Percentiles rank a stretch among this genome's conserved stretches.
Conservation (phyloP, 2,888 invertebrate genomes). For the Allophyes oxyacanthae region DNA sequence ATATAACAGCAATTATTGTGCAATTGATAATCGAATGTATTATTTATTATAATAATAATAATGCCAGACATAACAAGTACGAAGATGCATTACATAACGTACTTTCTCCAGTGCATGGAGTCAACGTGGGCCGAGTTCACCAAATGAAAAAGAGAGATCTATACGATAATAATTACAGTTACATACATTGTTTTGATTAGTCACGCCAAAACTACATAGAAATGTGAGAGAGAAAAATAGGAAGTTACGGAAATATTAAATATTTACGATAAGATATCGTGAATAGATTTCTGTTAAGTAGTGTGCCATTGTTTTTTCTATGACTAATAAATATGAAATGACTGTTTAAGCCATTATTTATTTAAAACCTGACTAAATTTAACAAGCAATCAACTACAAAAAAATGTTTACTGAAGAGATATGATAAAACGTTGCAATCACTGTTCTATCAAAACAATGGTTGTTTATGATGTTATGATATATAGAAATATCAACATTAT, state of each 20-base stretch:
- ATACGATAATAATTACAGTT: conserved; percentile 25
- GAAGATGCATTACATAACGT: conserved; percentile 33
- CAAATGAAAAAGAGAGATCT: conserved; percentile 23
- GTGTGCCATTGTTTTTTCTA: conserved; percentile 1
- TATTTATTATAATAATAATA: conserved; percentile 16
- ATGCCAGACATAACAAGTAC: conserved; percentile 2
- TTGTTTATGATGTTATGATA: not conserved
- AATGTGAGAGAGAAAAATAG: no score
- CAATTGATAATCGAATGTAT: not conserved
- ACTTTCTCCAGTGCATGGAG: conserved; percentile 38
- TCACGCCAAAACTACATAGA: not conserved
- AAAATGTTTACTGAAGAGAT: conserved; percentile 11
- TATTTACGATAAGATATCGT: not conserved
- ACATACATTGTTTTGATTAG: conserved; percentile 19
- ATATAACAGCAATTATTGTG: not conserved
- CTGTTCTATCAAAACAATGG: conserved; percentile 42
- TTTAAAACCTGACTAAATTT: conserved; percentile 1
- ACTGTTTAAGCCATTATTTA: not conserved
- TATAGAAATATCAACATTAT: no score
- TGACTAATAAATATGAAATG: not conserved
- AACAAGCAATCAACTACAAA: conserved; percentile 14
- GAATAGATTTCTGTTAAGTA: not conserved
- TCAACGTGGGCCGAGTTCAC: conserved; percentile 19
- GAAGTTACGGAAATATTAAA: not conserved
- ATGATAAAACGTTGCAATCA: conserved; percentile 27